These are phyloP conservation scores for Acanthurus lineatus DNA, from an alignment of 2,797 vertebrate species.

Conservation along the genomic window DNA sequence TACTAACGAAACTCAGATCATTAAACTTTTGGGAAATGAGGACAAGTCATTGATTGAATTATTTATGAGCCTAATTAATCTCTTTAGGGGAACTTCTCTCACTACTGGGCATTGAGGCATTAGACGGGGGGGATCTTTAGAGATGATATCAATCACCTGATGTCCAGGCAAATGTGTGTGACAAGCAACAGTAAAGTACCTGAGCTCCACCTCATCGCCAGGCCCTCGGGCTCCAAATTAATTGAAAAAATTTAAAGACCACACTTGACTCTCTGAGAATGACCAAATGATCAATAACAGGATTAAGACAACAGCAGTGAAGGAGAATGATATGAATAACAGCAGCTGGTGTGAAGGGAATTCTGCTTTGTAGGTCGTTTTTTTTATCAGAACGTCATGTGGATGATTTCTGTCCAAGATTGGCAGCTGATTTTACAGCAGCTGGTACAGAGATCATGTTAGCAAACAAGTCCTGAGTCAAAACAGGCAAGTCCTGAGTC, in stretches of 20 bases:
- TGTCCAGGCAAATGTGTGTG: constrained; percentile 66
- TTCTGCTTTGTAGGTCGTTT: constrained; percentile 20
- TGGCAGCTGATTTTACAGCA: constrained; percentile 55
- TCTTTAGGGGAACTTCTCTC: constrained; percentile 65
- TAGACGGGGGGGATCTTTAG: constrained; percentile 53
- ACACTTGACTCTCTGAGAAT: constrained; percentile 40
- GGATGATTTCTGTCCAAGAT: constrained; percentile 29
- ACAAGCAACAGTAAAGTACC: constrained; percentile 73
- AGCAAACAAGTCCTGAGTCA: constrained; percentile 29
- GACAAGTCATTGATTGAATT: constrained; percentile 81
- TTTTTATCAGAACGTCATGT: constrained; percentile 28
- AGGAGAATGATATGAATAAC: constrained; percentile 16
- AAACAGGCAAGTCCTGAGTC: too few relatives aligned
- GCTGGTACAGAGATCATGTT: constrained; percentile 36
- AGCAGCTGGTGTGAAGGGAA: constrained; percentile 10
- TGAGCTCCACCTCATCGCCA: constrained; percentile 69
- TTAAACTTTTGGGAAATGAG: constrained; percentile 82
- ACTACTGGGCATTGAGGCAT: constrained; percentile 64
- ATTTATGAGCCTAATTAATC: constrained; percentile 85
- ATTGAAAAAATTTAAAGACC: constrained; percentile 69
- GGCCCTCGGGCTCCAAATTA: constrained; percentile 62
- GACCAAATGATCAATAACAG: constrained; percentile 49
- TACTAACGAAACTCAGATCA: constrained; percentile 79
- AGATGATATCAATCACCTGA: constrained; percentile 72
- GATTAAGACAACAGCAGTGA: constrained; percentile 29